A percentile compares a stretch with the other conserved stretches of the same genome.
Conservation (phyloP, 2,113 vertebrate species). For the Nothobranchius kuhntae region DNA sequence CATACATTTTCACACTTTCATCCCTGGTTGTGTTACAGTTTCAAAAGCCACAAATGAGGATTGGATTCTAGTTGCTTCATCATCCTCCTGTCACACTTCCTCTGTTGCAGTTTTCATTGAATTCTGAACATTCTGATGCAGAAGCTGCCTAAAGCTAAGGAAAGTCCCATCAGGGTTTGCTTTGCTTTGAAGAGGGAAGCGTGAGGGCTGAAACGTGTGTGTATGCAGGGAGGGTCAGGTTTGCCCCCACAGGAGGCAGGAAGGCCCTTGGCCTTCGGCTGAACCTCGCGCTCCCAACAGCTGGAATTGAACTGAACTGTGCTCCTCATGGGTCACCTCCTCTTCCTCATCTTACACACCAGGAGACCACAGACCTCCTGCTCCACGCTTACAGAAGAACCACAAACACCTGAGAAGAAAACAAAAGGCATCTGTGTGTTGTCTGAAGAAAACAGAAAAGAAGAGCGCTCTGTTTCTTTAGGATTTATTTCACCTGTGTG, state of each 20-base stretch:
- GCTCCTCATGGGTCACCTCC: conserved; percentile 43
- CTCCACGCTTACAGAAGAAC: conserved; percentile 27
- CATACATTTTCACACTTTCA: too few species aligned
- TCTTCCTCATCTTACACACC: conserved; percentile 32
- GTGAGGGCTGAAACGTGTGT: conserved; percentile 29
- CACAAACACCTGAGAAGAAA: conserved; percentile 56
- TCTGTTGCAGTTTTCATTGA: conserved; percentile 17
- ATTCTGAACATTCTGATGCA: conserved; percentile 16
- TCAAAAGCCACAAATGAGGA: conserved; percentile 10
- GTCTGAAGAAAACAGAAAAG: conserved; percentile 25
- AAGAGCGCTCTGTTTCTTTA: conserved; percentile 61
- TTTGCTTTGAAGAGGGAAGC: conserved; percentile 50
- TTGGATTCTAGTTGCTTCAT: conserved; percentile 19
- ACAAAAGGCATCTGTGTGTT: conserved; percentile 1
- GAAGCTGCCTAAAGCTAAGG: conserved; percentile 53
- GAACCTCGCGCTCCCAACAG: conserved; percentile 76
- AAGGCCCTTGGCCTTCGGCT: conserved; percentile 73
- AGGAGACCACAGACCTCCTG: conserved; percentile 25
- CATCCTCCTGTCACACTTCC: conserved; percentile 23
- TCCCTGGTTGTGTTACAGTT: neutral
- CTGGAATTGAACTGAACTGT: conserved; percentile 76
- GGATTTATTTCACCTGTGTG: conserved; percentile 80
- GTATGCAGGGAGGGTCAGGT: conserved; percentile 56
- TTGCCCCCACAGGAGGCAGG: conserved; percentile 65
- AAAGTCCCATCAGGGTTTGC: conserved; percentile 58